phyloP scores from a whole-genome alignment of 2,888 invertebrate genomes.

The Andrena flavipes region DNA sequence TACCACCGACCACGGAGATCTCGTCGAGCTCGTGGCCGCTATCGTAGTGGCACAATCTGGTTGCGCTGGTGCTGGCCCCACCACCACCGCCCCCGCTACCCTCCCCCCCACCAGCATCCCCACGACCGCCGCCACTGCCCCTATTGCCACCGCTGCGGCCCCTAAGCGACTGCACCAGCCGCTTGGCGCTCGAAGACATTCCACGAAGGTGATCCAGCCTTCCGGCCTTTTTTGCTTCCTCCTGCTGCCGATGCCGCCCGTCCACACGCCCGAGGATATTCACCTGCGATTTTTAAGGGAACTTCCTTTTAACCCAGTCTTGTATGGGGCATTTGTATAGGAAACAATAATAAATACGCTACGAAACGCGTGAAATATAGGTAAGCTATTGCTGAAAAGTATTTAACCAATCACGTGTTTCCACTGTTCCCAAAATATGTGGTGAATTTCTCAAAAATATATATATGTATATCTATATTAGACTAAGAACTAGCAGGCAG shows the following conservation, averaged over 20 bases:
- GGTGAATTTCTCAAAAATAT: too few species aligned
- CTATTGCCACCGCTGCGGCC: conserved; percentile 80
- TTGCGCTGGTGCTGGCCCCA: conserved; percentile 81
- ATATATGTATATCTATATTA: too few species aligned
- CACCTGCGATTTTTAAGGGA: conserved; percentile 42
- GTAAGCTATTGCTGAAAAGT: too few species aligned
- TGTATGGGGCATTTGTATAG: too few species aligned
- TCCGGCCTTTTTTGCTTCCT: conserved; percentile 71
- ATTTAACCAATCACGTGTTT: too few species aligned
- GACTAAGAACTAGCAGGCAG: too few species aligned
- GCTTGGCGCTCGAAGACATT: conserved; percentile 85
- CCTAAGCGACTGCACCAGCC: conserved; percentile 85
- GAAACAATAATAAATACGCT: too few species aligned
- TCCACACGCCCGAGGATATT: conserved; percentile 48
- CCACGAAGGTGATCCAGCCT: conserved; percentile 84
- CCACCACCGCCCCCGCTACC: conserved; percentile 76
- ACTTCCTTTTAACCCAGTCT: background rate
- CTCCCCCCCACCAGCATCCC: conserved; percentile 73
- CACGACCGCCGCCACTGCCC: conserved; percentile 74
- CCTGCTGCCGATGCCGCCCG: conserved; percentile 44
- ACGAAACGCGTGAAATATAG: too few species aligned
- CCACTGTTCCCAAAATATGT: too few species aligned
- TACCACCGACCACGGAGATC: conserved; percentile 85
- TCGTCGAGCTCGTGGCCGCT: conserved; percentile 85
- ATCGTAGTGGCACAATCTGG: conserved; percentile 82